Evolutionary conservation across 2,797 vertebrate genomes (phyloP).

Genomic region (Neopelma chrysocephalum): DNA sequence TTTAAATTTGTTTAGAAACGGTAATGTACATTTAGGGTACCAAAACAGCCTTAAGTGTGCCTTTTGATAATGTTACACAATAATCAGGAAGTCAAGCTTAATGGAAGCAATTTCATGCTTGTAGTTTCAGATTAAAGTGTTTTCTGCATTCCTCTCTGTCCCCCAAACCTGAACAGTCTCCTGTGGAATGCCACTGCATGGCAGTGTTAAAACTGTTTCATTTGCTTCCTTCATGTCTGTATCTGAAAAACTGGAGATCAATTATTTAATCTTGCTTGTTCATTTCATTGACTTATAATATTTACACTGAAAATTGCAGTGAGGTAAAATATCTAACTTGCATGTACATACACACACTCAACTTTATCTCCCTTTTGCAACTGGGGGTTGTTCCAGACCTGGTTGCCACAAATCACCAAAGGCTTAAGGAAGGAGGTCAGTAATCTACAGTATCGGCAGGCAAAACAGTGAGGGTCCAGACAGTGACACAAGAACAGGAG

Average conservation of each 20-base stretch:
- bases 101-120: slow-evolving; percentile 31
- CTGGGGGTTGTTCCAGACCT: not conserved
- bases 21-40: not conserved
- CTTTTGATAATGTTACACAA: slow-evolving; percentile 16
- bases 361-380: not conserved
- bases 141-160: not conserved
- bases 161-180: not conserved
- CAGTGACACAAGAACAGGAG: not conserved
- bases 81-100: slow-evolving; percentile 34
- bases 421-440: not conserved
- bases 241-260: not conserved
- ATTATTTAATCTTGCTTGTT: not conserved
- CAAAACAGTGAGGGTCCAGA: fast-evolving
- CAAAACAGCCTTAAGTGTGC: slow-evolving; percentile 1
- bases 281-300: not conserved
- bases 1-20: slow-evolving; percentile 3
- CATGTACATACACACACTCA: fast-evolving
- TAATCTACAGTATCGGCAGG: not conserved
- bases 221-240: not conserved
- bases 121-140: slow-evolving; percentile 26
- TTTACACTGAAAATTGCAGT: not conserved
- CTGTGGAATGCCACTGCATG: not conserved
- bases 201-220: not conserved
- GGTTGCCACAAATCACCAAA: not conserved
- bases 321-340: not conserved